Evolutionary conservation across 2,888 invertebrate genomes (phyloP), one percentile per base, ranked within the genome.

Genomic region (Dryadula phaetusa): DNA sequence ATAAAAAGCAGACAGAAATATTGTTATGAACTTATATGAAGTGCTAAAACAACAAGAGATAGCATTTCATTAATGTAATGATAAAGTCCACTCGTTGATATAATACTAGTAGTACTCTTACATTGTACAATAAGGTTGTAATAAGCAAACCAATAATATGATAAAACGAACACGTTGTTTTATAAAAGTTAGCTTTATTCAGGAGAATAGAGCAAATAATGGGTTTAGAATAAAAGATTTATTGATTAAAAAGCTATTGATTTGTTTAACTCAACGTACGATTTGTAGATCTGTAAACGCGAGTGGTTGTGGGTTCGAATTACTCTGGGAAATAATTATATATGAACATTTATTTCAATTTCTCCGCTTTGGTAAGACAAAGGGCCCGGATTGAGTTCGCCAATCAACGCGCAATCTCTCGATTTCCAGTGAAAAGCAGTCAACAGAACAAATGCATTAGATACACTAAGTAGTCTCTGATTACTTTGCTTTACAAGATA

Each of bases 41-140:
- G 68, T 66, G 68, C 52, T 69, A 64, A 62, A 66, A 66, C 61
- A 66, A 69, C 70, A 63, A 34, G 32, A 53, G 68, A 72, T 69
- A 70, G 56, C 62, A 64, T 37, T 49, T 42, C 56, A 56, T 56
- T 56, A 40, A 25, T 56, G 10, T 56, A 40, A 40, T 56, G 40
- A 56, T 56, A 56, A 56, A 56, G 40, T 25, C n/a, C 25, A 40
- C n/a, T 37, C 10, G 3, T 40, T 56, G 22, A 56, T 56, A 70
- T 68, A 70, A 66, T 64, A 61, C 16, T 12, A 20, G 28, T 16
- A 37, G 22, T 54, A 25, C n/a, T 25, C n/a, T n/a, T n/a, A n/a
- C n/a, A n/a, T n/a, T 49, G 25, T 47, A 54, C 32, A 56, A 47
- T 58, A 49, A 49, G 10, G 3, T 8, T 32, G 49, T 65, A 64